Percentiles rank a stretch among this genome's conserved stretches.
phyloP scores from a whole-genome alignment of 2,797 vertebrate species.

The Sebastes oblongus region DNA sequence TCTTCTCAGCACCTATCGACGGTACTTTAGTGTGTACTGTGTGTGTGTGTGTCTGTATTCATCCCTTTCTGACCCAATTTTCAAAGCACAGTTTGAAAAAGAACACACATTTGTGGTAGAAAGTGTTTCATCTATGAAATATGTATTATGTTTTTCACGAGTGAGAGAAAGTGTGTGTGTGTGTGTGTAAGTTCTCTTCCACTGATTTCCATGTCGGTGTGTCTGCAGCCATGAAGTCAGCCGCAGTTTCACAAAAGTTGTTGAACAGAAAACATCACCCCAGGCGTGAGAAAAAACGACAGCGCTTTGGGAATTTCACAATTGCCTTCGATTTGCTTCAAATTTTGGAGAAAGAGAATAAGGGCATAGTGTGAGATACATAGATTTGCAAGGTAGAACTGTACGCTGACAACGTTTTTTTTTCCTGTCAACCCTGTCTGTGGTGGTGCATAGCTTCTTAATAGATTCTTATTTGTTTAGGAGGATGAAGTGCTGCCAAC shows the following conservation, averaged over 20 bases:
- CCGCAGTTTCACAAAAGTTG: slow-evolving; percentile 54
- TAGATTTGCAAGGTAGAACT: slow-evolving; percentile 18
- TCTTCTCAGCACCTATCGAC: neutral
- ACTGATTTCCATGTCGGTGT: slow-evolving; percentile 2
- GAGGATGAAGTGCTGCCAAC: neutral
- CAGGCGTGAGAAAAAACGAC: slow-evolving; percentile 64
- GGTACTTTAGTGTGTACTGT: neutral
- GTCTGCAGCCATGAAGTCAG: slow-evolving; percentile 36
- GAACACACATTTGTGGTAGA: neutral
- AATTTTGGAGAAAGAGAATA: slow-evolving; percentile 53
- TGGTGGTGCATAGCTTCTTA: slow-evolving; percentile 2
- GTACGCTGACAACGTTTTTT: slow-evolving; percentile 19
- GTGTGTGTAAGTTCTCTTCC: neutral
- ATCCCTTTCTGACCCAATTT: neutral
- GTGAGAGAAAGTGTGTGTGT: neutral
- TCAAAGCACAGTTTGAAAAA: neutral
- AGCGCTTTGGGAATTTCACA: slow-evolving; percentile 52
- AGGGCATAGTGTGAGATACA: slow-evolving; percentile 29
- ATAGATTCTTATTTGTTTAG: neutral
- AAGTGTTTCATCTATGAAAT: neutral
- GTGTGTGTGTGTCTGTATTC: neutral
- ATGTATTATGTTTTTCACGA: neutral
- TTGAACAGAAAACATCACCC: slow-evolving; percentile 22
- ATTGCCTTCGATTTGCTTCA: slow-evolving; percentile 63
- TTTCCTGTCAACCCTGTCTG: neutral